phyloP scores from a whole-genome alignment of 2,797 vertebrate species.

The Falco biarmicus region DNA sequence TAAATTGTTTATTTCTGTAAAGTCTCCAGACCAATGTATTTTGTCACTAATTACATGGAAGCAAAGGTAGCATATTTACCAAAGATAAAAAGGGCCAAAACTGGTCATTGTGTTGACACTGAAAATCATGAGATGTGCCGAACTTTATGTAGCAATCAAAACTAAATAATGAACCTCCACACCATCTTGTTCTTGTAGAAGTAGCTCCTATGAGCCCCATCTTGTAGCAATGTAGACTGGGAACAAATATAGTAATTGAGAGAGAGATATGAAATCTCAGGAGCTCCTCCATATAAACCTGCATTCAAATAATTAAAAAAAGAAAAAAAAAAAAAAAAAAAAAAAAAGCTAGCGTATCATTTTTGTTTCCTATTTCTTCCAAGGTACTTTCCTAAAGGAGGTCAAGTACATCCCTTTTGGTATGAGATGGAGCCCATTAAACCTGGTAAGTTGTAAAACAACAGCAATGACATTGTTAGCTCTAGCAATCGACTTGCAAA shows the following conservation, averaged over 20 bases:
- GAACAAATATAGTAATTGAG: background rate
- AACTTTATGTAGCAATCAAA: background rate
- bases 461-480: background rate
- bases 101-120: background rate
- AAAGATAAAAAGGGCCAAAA: background rate
- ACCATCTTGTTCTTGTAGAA: background rate
- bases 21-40: background rate
- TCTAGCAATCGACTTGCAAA: background rate
- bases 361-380: background rate
- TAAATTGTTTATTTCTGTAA: slow-evolving; percentile 6
- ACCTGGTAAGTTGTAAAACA: background rate
- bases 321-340: background rate
- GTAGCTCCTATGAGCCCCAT: background rate
- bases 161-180: background rate
- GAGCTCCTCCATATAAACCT: background rate
- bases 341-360: background rate
- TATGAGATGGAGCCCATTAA: background rate
- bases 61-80: background rate
- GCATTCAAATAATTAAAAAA: background rate
- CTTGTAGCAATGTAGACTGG: accelerated
- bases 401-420: background rate
- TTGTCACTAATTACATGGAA: background rate
- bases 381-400: background rate
- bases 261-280: background rate
- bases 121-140: background rate